Base-by-base conservation (phyloP, 2,113 vertebrate genomes). In the Hiodon tergisus region DNA sequence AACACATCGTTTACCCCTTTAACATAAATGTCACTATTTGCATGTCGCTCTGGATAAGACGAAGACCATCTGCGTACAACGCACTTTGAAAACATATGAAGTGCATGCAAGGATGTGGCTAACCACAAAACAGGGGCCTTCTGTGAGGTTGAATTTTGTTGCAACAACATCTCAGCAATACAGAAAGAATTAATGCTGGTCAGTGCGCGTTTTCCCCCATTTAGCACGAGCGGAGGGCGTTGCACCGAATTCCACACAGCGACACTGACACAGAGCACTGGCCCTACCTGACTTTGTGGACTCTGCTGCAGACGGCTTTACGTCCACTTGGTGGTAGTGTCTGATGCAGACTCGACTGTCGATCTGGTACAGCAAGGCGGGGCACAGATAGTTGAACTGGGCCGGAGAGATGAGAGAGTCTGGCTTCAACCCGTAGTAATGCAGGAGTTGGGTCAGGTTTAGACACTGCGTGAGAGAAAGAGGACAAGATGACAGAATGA, bases 361-460 rank as follows among this genome's bases (percentile, higher is more conserved):
- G 50, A 99, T 98, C 81, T 98, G 97, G 87, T 98, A 98, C 0
- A 99, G 92, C 82, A 99, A 78, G 3, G 97, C 97, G 0, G 97
- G 97, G 76, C 97, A 99, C 71, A 99, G 86, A 78, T 94, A 96
- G 0, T 93, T 89, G 68, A 99, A 99, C 69, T 97, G 83, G 4
- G 81, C 86, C 0, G 91, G 94, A 72, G 95, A 95, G 88, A 99
- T 97, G 6, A 88, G 88, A 31, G 93, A 90, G 47, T 87, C 89
- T 0, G 87, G 78, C 76, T 84, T 92, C 75, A 98, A 83, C 71
- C 97, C 97, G 2, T 95, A 96, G 85, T 94, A 85, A 66, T 80
- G 78, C 17, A 99, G 90, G 73, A 99, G 90, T 87, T 96, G 92
- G 4, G 95, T 97, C 79, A 96, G 92, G 80, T 98, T 98, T 84